Percentiles rank a stretch among this genome's conserved stretches.
Evolutionary conservation across 2,797 vertebrate species (phyloP).

Genomic region (Pitangus sulphuratus): DNA sequence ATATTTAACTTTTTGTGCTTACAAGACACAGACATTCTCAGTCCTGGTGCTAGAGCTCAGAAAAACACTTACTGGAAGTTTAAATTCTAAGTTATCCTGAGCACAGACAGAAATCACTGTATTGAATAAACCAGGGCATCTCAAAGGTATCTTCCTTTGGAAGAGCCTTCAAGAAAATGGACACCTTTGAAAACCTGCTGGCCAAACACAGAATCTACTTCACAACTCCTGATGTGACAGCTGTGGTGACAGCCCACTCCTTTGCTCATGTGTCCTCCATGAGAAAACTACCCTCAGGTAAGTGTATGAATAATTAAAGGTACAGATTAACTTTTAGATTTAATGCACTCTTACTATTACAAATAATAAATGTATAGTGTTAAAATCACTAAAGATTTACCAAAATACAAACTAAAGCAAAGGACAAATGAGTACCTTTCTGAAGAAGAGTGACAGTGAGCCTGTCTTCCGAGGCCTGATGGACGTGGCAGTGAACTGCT

Average conservation of each 20-base stretch:
- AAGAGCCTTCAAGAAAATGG: neutral
- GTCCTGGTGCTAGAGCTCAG: neutral
- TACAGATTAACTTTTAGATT: neutral
- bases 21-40: neutral
- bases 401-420: neutral
- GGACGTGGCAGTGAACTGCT: neutral
- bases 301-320: neutral
- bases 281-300: neutral
- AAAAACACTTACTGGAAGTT: neutral
- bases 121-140: neutral
- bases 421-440: constrained; percentile 81
- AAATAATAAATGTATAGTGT: rapidly evolving
- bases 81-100: neutral
- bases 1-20: neutral
- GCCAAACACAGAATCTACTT: neutral
- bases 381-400: neutral
- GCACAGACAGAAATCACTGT: neutral
- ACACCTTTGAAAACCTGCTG: neutral
- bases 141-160: neutral
- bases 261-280: neutral
- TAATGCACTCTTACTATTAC: neutral
- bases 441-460: constrained; percentile 88
- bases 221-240: rapidly evolving
- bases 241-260: neutral
- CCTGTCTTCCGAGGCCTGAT: constrained; percentile 78